Base-by-base conservation (phyloP, 2,797 vertebrate species). In the Oceanodroma leucorhoa region DNA sequence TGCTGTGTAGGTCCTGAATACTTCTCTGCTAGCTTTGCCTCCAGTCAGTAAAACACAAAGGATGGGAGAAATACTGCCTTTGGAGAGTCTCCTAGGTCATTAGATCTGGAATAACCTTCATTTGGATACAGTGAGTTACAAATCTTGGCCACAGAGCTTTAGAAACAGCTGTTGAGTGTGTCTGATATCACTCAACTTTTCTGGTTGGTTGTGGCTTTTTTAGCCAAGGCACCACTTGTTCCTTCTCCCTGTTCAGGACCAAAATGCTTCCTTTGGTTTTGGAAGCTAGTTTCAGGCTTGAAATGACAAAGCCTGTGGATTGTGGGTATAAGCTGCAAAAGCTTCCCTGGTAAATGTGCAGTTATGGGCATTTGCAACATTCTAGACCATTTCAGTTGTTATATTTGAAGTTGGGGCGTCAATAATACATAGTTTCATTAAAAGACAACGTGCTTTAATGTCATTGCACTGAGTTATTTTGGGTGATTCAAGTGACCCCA, bases 361-460 rank as follows among this genome's bases (percentile, higher is more conserved):
- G n/a, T 72, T 76, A 27, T 0, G 3, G 22, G 30, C 27, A 45
- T 54, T 81, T 88, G 34, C 64, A 88, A 51, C 29, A 16, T 92
- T 89, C 72, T 71, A 46, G 89, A 38, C 61, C 43, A 29, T 83
- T 95, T 87, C 40, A 55, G 89, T n/a, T 60, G 78, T 87, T 90
- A 48, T 83, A 76, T 94, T 90, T 94, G 73, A 87, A 77, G 50
- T 0, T 14, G 24, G 18, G 43, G 12, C 75, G 90, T 96, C 48
- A 89, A 84, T 92, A 95, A 93, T 90, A 94, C 73, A 94, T 79
- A 3, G 23, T 86, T 91, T 82, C 73, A 71, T 89, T 89, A 97
- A 95, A 95, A 95, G 57, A 46, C n/a, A 77, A 41, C 86, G 73
- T 87, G 75, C 48, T 93, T 94, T 94, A 87, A 67, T 93, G 80